Conservation (phyloP, 64 coral and sea anemone genomes). For the Stichodactyla mertensii region DNA sequence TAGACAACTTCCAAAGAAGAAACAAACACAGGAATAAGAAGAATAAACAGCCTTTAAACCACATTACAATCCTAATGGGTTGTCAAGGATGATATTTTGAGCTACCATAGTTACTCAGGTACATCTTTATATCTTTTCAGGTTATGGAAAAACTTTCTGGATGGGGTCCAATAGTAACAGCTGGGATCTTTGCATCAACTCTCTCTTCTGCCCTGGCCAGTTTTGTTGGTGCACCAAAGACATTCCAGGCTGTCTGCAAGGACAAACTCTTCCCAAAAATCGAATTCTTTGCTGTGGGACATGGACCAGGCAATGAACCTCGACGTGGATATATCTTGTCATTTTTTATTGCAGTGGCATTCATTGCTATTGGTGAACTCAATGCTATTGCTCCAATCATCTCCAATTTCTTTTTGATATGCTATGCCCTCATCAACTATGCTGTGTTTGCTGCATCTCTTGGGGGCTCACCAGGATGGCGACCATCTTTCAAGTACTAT, state of each 20-base stretch:
- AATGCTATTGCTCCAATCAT: slow-evolving; percentile 92
- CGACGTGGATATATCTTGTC: slow-evolving; percentile 76
- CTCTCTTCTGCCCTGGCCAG: slow-evolving; percentile 97
- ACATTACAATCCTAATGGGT: no score
- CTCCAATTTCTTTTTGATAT: slow-evolving; percentile 88
- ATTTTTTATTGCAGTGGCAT: slow-evolving; percentile 70
- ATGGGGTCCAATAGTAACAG: slow-evolving; percentile 87
- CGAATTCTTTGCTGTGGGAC: slow-evolving; percentile 59
- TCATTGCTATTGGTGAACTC: slow-evolving; percentile 80
- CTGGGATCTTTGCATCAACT: slow-evolving; percentile 94
- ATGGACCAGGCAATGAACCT: slow-evolving; percentile 79
- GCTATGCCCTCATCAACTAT: slow-evolving; percentile 99
- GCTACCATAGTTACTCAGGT: not conserved
- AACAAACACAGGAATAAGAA: no score
- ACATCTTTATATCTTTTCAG: slow-evolving; percentile 14
- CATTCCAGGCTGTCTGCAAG: slow-evolving; percentile 89
- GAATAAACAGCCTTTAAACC: no score
- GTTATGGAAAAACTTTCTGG: slow-evolving; percentile 87
- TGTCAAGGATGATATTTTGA: no score
- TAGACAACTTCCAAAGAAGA: no score
- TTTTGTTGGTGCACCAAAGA: slow-evolving; percentile 96
- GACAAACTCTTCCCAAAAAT: slow-evolving; percentile 88
- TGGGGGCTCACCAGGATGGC: slow-evolving; percentile 85
- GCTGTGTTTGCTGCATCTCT: slow-evolving; percentile 94
- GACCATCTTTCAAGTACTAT: slow-evolving; percentile 94